Evolutionary conservation across 2,888 invertebrate genomes (phyloP).

Genomic region (Chesias legatella): DNA sequence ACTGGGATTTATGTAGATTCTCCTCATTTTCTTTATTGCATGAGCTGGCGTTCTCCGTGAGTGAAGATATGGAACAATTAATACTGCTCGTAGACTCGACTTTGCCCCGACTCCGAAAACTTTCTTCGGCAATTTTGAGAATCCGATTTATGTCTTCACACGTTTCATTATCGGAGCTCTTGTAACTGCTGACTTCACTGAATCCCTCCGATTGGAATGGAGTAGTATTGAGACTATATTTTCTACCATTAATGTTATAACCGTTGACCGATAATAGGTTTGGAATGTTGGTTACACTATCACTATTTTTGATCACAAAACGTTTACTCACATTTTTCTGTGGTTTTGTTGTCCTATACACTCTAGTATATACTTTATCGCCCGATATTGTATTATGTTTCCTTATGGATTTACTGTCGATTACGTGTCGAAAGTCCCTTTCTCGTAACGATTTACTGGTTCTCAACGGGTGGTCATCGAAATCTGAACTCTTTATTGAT

Average conservation of each 20-base stretch:
- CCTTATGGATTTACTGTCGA: constrained; percentile 52
- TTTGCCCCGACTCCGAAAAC: constrained; percentile 30
- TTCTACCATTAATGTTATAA: constrained; percentile 51
- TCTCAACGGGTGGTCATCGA: constrained; percentile 47
- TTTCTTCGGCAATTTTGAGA: constrained; percentile 33
- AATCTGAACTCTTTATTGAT: constrained; percentile 70
- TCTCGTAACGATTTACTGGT: constrained; percentile 61
- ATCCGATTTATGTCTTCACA: constrained; percentile 48
- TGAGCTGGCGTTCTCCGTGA: constrained; percentile 41
- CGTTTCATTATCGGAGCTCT: constrained; percentile 76
- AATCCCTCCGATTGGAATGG: constrained; percentile 60
- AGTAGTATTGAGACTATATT: constrained; percentile 54
- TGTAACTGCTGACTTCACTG: constrained; percentile 74
- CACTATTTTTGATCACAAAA: constrained; percentile 38
- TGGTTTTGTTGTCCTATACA: constrained; percentile 48
- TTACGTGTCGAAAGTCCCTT: constrained; percentile 62
- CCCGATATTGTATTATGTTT: constrained; percentile 72
- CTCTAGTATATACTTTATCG: constrained; percentile 65
- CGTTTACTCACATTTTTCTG: constrained; percentile 18
- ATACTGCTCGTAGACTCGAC: constrained; percentile 33
- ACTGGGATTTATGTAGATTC: constrained; percentile 64
- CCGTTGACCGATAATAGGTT: constrained; percentile 59
- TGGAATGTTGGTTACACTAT: constrained; percentile 68
- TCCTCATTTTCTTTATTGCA: constrained; percentile 47
- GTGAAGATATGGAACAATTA: constrained; percentile 41